Evolutionary conservation across 30 jellyfish, hydroid and myxozoan species (phyloP).

Genomic region (Aurelia sp.): DNA sequence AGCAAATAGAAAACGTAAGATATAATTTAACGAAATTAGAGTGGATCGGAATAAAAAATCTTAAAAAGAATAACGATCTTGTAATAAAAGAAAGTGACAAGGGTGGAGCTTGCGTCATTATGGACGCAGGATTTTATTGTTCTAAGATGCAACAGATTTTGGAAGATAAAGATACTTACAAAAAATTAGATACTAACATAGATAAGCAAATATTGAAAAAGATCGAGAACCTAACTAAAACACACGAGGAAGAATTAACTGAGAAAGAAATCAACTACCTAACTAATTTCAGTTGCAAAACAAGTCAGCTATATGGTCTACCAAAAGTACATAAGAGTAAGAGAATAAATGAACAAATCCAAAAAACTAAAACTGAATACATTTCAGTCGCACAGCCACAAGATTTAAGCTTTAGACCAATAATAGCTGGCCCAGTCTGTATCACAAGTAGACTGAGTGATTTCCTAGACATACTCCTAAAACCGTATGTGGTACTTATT

Average conservation of each 20-base stretch:
- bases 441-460: conserved; percentile 40
- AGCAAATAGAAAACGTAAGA: too few relatives aligned
- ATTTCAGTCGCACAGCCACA: not conserved
- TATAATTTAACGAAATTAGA: too few relatives aligned
- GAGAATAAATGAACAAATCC: not conserved
- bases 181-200: conserved; percentile 14
- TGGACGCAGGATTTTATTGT: conserved; percentile 15
- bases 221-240: not conserved
- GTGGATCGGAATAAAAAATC: not conserved
- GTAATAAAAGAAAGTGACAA: not conserved
- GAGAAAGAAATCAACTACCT: conserved; percentile 20
- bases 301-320: conserved; percentile 45
- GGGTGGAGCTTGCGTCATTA: not conserved
- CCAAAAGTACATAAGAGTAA: conserved; percentile 37
- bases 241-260: not conserved
- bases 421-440: conserved; percentile 43
- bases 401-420: conserved; percentile 37
- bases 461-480: conserved; percentile 17
- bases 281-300: not conserved
- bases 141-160: not conserved
- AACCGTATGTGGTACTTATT: not conserved
- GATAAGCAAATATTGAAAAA: conserved; percentile 9
- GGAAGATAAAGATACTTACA: conserved; percentile 28
- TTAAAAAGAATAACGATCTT: too few relatives aligned
- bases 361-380: not conserved